Evolutionary conservation across 2,888 invertebrate species (phyloP).

Genomic region (Microdon myrmicae): DNA sequence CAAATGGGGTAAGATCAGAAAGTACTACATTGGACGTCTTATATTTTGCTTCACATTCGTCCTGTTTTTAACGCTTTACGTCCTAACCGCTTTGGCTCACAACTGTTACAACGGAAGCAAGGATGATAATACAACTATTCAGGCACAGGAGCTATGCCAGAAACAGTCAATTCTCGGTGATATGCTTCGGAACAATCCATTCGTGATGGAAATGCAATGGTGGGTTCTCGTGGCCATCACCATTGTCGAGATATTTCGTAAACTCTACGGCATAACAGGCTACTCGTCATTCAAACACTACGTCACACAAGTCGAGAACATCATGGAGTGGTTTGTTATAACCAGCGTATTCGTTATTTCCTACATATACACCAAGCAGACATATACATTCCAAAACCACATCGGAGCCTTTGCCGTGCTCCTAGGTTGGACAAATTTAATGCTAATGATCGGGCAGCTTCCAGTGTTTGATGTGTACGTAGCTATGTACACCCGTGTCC

Average conservation of each 20-base stretch:
- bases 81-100: constrained; percentile 83
- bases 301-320: constrained; percentile 84
- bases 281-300: constrained; percentile 85
- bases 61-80: constrained; percentile 82
- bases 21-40: constrained; percentile 84
- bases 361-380: constrained; percentile 80
- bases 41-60: constrained; percentile 84
- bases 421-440: constrained; percentile 88
- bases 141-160: constrained; percentile 79
- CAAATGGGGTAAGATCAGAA: constrained; percentile 90
- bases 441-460: constrained; percentile 89
- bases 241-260: constrained; percentile 81
- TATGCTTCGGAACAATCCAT: constrained; percentile 78
- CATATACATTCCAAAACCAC: constrained; percentile 87
- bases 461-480: constrained; percentile 90
- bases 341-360: constrained; percentile 85
- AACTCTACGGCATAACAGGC: constrained; percentile 83
- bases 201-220: constrained; percentile 85
- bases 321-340: constrained; percentile 89
- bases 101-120: constrained; percentile 86
- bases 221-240: constrained; percentile 83
- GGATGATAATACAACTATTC: constrained; percentile 78
- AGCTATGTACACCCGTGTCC: constrained; percentile 89
- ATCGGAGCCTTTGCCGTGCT: constrained; percentile 87
- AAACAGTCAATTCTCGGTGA: constrained; percentile 82